phyloP scores from a whole-genome alignment of 2,113 vertebrate species.

The Mormoops blainvillei region DNA sequence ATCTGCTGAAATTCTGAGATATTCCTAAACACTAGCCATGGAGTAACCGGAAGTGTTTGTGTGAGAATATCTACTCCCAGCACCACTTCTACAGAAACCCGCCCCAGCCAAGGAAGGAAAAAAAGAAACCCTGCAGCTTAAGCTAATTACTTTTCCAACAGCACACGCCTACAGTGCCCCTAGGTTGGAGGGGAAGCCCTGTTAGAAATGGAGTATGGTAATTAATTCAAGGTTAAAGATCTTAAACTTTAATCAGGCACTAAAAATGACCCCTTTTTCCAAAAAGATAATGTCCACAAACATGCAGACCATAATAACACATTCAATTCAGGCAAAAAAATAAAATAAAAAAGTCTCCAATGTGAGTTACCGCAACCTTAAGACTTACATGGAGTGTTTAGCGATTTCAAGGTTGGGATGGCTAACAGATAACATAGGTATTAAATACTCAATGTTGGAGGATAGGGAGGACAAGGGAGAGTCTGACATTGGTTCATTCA shows the following conservation, averaged over 20 bases:
- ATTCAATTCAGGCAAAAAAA: not conserved
- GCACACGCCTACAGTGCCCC: not conserved
- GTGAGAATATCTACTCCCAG: not conserved
- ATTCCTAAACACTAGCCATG: not conserved
- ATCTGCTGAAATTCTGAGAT: not conserved
- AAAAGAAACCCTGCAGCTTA: not conserved
- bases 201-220: not conserved
- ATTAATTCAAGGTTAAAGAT: not conserved
- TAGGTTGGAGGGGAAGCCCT: not conserved
- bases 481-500: not conserved
- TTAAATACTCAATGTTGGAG: not conserved
- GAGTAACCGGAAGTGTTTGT: not conserved
- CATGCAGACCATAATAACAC: not conserved
- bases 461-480: not conserved
- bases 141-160: not conserved
- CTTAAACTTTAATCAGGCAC: not conserved
- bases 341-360: not conserved
- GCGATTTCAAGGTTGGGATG: not conserved
- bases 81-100: not conserved
- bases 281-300: not conserved
- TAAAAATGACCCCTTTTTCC: constrained; percentile 6
- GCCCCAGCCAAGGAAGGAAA: not conserved
- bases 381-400: not conserved
- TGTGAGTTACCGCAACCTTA: not conserved
- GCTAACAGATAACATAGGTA: not conserved